Conservation (phyloP, 2,113 vertebrate genomes). For the Cryptomyrus ogoouensis region DNA sequence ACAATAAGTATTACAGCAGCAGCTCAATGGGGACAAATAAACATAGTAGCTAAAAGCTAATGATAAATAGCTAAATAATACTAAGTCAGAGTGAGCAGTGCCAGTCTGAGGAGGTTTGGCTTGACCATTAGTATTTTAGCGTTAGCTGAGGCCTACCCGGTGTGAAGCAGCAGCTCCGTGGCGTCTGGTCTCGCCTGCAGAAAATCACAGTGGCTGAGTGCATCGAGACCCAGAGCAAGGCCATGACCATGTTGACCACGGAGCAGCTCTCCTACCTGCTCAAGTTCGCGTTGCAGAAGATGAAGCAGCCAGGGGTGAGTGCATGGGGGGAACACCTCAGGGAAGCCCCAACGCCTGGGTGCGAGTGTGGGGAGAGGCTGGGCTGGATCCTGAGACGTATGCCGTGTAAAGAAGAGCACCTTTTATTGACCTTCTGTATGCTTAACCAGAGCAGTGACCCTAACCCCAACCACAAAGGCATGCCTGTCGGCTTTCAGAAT, state of each 20-base stretch:
- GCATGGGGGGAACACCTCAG: not conserved
- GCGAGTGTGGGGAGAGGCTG: not conserved
- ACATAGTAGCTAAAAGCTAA: not conserved
- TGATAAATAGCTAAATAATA: not conserved
- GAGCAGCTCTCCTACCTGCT: slow-evolving; percentile 96
- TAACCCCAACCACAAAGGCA: not conserved
- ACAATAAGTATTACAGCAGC: not conserved
- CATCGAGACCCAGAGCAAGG: slow-evolving; percentile 98
- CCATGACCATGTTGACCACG: slow-evolving; percentile 96
- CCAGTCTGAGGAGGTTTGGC: not conserved
- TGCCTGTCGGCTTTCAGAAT: not conserved
- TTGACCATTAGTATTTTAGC: not conserved
- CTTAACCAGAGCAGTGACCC: not conserved
- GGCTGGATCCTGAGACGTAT: not conserved
- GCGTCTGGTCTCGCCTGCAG: slow-evolving; percentile 62
- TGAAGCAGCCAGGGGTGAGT: slow-evolving; percentile 99
- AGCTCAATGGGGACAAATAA: not conserved
- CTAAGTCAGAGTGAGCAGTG: not conserved
- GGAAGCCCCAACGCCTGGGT: not conserved
- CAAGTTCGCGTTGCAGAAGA: slow-evolving; percentile 98
- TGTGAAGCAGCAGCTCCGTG: not conserved
- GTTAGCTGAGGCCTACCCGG: not conserved
- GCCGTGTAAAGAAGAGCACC: not conserved
- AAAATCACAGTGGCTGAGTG: slow-evolving; percentile 99
- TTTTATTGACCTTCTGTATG: not conserved